Percentiles rank a stretch among this genome's conserved stretches.
phyloP scores from a whole-genome alignment of 2,888 invertebrate genomes.

The Cephalotes varians region DNA sequence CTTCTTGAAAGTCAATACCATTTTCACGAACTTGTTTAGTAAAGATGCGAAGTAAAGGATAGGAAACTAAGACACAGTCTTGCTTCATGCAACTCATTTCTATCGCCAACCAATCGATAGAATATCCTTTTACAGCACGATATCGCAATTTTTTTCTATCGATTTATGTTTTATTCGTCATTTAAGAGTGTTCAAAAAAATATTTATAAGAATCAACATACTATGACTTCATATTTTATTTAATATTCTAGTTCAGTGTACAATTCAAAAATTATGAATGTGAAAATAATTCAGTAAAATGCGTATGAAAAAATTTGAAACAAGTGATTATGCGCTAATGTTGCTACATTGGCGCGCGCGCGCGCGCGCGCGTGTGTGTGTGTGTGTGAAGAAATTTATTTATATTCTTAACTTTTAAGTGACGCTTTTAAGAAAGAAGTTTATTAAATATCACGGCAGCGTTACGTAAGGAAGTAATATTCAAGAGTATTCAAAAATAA shows the following conservation, averaged over 20 bases:
- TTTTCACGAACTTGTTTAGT: slow-evolving; percentile 51
- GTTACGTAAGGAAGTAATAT: not conserved
- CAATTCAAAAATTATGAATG: not conserved
- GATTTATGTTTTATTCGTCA: slow-evolving; percentile 5
- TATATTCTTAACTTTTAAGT: slow-evolving; percentile 12
- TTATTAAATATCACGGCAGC: not conserved
- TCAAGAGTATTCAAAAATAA: too few relatives aligned
- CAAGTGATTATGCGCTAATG: not conserved
- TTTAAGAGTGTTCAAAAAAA: not conserved
- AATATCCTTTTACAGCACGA: not conserved
- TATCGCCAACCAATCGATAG: slow-evolving; percentile 12
- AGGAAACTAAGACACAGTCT: slow-evolving; percentile 11
- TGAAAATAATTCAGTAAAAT: not conserved
- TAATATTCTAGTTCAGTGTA: not conserved
- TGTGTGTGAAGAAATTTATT: slow-evolving; percentile 12
- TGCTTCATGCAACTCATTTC: slow-evolving; percentile 1
- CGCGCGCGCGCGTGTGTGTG: not conserved
- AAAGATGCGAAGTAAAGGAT: slow-evolving; percentile 16
- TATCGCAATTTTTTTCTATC: slow-evolving; percentile 2
- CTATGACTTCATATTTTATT: not conserved
- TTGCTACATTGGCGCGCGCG: not conserved
- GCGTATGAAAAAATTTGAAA: not conserved
- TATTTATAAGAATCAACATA: not conserved
- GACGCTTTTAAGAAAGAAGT: not conserved
- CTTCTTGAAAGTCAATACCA: slow-evolving; percentile 56